A percentile compares a stretch with the other conserved stretches of the same genome.
Conservation (phyloP, 2,797 vertebrate species). For the Coregonus ussuriensis region DNA sequence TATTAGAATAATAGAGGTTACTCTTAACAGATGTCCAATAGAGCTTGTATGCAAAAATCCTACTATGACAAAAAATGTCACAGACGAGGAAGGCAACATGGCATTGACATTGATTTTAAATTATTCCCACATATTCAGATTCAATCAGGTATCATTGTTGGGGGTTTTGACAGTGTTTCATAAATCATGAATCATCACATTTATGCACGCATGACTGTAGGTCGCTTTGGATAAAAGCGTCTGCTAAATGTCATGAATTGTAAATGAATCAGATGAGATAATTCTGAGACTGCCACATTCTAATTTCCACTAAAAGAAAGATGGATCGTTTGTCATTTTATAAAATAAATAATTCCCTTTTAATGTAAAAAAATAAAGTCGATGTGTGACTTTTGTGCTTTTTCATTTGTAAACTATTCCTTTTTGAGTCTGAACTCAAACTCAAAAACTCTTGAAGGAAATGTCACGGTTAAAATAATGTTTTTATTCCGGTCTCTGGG, state of each 20-base stretch:
- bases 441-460: constrained; percentile 49
- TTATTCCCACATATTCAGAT: constrained; percentile 29
- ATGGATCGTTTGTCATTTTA: constrained; percentile 42
- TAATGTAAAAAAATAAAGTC: constrained; percentile 45
- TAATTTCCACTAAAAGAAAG: constrained; percentile 21
- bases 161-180: constrained; percentile 19
- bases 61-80: constrained; percentile 36
- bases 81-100: constrained; percentile 10
- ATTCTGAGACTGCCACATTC: constrained; percentile 12
- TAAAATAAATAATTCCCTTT: constrained; percentile 26
- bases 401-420: constrained; percentile 39
- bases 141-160: constrained; percentile 16
- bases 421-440: constrained; percentile 36
- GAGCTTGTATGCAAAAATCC: constrained; percentile 20
- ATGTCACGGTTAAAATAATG: constrained; percentile 35
- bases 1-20: constrained; percentile 7
- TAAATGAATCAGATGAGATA: constrained; percentile 29
- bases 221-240: too few species aligned
- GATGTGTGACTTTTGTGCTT: constrained; percentile 30
- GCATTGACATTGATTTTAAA: constrained; percentile 17
- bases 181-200: constrained; percentile 25
- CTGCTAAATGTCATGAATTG: background rate
- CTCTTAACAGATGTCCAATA: constrained; percentile 9
- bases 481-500: constrained; percentile 48
- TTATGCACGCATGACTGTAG: too few species aligned